Evolutionary conservation across 2,888 invertebrate species (phyloP).

Genomic region (Melangyna quadrimaculata): DNA sequence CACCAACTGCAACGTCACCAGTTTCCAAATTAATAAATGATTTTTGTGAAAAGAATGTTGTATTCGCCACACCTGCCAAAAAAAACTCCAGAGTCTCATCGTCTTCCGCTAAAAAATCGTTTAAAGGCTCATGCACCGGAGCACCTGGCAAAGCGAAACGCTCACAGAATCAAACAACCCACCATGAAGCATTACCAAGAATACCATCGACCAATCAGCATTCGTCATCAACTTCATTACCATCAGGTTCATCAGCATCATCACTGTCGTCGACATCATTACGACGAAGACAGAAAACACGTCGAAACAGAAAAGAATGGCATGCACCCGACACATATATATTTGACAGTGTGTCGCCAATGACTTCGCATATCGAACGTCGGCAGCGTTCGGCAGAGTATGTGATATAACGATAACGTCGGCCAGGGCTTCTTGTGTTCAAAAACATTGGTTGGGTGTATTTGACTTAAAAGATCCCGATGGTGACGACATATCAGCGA

Average conservation of each 20-base stretch:
- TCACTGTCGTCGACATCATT: neutral
- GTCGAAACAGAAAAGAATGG: conserved; percentile 77
- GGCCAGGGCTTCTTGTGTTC: conserved; percentile 76
- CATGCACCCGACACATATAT: conserved; percentile 82
- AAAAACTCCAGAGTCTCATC: conserved; percentile 68
- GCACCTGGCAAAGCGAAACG: conserved; percentile 68
- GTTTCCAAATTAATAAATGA: conserved; percentile 31
- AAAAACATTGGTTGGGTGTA: conserved; percentile 77
- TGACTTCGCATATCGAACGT: conserved; percentile 64
- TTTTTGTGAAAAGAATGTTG: conserved; percentile 47
- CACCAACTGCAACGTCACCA: conserved; percentile 32
- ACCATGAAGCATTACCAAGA: conserved; percentile 84
- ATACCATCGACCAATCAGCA: conserved; percentile 80
- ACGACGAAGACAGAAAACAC: conserved; percentile 40
- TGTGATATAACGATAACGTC: conserved; percentile 71
- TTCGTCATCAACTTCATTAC: conserved; percentile 77
- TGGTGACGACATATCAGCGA: conserved; percentile 50
- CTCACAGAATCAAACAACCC: conserved; percentile 75
- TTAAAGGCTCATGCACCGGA: conserved; percentile 35
- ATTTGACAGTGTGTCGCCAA: conserved; percentile 79
- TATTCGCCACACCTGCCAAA: conserved; percentile 70
- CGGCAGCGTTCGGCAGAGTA: conserved; percentile 58
- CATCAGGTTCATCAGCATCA: conserved; percentile 41
- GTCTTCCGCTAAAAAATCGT: conserved; percentile 64
- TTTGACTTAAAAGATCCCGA: conserved; percentile 70